phyloP scores from a whole-genome alignment of 2,888 invertebrate species.

The Drosophila barbarae region DNA sequence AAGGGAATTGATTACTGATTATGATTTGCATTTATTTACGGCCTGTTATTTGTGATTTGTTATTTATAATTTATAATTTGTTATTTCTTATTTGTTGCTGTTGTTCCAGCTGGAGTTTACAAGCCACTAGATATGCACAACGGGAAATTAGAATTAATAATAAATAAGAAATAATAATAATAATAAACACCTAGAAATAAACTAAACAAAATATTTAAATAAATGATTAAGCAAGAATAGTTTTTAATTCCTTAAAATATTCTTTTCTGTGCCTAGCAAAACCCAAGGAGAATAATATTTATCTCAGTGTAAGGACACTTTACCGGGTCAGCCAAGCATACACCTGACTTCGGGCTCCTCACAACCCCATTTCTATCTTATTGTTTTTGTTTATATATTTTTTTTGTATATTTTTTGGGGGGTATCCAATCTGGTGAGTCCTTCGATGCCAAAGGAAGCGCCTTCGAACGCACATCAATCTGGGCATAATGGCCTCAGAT shows the following conservation, averaged over 20 bases:
- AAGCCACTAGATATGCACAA: constrained; percentile 17
- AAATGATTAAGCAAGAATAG: too few relatives aligned
- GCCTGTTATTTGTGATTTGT: constrained; percentile 20
- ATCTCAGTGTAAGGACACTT: constrained; percentile 32
- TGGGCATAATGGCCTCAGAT: constrained; percentile 65
- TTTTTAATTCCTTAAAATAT: too few relatives aligned
- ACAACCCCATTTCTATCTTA: constrained; percentile 10
- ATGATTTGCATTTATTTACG: constrained; percentile 59
- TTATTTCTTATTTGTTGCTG: constrained; percentile 37
- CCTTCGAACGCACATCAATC: constrained; percentile 64
- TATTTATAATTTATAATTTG: constrained; percentile 1
- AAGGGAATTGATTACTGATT: constrained; percentile 38
- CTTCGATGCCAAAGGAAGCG: constrained; percentile 18
- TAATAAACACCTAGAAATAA: too few relatives aligned
- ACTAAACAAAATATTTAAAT: too few relatives aligned
- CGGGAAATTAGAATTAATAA: not conserved
- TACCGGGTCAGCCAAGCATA: constrained; percentile 64
- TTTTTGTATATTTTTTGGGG: not conserved
- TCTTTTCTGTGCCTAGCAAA: too few relatives aligned
- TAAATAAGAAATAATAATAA: not conserved
- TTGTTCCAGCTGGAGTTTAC: constrained; percentile 52
- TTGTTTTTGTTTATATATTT: not conserved
- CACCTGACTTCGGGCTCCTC: constrained; percentile 2
- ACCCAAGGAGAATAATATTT: not conserved
- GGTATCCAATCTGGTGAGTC: constrained; percentile 24